phyloP scores from a whole-genome alignment of 2,888 invertebrate genomes.

The Podabrus alpinus region DNA sequence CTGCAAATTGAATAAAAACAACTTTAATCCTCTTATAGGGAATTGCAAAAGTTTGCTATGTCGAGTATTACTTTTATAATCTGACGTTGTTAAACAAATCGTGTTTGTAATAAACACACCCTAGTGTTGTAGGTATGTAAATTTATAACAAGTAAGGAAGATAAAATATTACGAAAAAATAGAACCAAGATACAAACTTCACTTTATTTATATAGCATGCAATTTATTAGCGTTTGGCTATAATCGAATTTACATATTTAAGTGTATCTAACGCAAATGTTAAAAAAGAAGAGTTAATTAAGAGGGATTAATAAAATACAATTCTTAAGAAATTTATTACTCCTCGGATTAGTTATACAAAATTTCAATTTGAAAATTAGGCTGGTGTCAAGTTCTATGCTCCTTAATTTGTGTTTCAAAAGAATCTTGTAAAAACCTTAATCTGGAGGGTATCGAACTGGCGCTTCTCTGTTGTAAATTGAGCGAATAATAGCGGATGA shows the following conservation, averaged over 20 bases:
- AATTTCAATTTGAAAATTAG: neutral
- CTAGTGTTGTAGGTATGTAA: conserved; percentile 7
- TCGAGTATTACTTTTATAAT: neutral
- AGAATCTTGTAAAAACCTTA: neutral
- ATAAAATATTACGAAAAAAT: neutral
- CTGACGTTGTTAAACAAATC: conserved; percentile 4
- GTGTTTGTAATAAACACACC: conserved; percentile 13
- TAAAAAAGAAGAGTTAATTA: neutral
- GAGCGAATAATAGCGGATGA: neutral
- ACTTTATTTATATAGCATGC: neutral
- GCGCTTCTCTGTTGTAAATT: neutral
- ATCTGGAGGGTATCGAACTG: neutral
- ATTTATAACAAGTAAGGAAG: neutral
- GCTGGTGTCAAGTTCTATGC: neutral
- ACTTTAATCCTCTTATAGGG: neutral
- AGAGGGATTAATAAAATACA: neutral
- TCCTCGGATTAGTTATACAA: neutral
- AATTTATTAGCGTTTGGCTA: neutral
- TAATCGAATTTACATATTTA: neutral
- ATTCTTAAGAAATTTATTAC: neutral
- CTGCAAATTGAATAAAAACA: neutral
- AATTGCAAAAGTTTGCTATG: neutral
- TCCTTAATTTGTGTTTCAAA: neutral
- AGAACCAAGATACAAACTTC: neutral
- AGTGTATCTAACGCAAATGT: neutral